Evolutionary conservation across 2,888 invertebrate genomes (phyloP).

Genomic region (Hyppa rectilinea): DNA sequence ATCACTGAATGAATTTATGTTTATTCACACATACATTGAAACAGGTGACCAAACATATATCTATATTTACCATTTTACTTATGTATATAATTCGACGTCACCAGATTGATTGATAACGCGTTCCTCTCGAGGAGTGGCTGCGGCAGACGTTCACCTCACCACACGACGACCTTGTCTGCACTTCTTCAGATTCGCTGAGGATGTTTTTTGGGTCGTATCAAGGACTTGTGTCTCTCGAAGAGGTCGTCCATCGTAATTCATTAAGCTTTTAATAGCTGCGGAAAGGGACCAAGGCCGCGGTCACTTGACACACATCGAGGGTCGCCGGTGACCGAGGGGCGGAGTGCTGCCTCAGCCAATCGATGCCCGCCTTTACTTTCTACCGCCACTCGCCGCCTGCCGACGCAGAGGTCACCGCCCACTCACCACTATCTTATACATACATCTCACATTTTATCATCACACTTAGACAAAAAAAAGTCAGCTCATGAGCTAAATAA

Average conservation of each 20-base stretch:
- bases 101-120: slow-evolving; percentile 46
- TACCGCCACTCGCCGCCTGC: slow-evolving; percentile 74
- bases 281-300: slow-evolving; percentile 88
- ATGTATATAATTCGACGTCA: slow-evolving; percentile 19
- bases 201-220: slow-evolving; percentile 75
- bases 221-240: slow-evolving; percentile 76
- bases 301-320: slow-evolving; percentile 87
- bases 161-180: slow-evolving; percentile 63
- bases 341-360: slow-evolving; percentile 88
- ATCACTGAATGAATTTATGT: slow-evolving; percentile 1
- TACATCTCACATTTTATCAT: slow-evolving; percentile 49
- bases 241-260: slow-evolving; percentile 85
- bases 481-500: not conserved
- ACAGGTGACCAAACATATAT: slow-evolving; percentile 24
- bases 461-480: slow-evolving; percentile 32
- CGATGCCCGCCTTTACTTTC: slow-evolving; percentile 81
- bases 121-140: slow-evolving; percentile 26
- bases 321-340: slow-evolving; percentile 82
- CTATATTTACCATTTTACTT: slow-evolving; percentile 31
- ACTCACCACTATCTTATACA: slow-evolving; percentile 71
- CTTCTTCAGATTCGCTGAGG: slow-evolving; percentile 63
- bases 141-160: slow-evolving; percentile 47
- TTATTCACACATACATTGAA: slow-evolving; percentile 25
- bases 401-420: slow-evolving; percentile 80
- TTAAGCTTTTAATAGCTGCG: slow-evolving; percentile 88